A percentile compares a stretch with the other conserved stretches of the same genome.
Evolutionary conservation across 2,888 invertebrate species (phyloP).

Genomic region (Plemyria rubiginata): DNA sequence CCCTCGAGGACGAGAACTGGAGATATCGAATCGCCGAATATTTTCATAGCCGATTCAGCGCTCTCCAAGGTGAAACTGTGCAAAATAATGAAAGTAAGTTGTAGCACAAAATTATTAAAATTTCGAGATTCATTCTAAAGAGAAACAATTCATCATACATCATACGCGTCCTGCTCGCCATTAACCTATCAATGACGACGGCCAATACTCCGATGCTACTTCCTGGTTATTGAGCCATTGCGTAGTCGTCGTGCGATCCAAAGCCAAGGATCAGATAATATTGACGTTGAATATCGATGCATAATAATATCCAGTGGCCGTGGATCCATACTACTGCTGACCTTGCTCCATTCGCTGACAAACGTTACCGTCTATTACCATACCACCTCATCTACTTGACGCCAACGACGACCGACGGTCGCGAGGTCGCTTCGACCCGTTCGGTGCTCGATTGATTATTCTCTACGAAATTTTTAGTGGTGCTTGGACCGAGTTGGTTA

Average conservation of each 20-base stretch:
- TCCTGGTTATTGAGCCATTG: conserved; percentile 24
- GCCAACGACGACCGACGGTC: conserved; percentile 47
- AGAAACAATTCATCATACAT: conserved; percentile 57
- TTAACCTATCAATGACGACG: conserved; percentile 38
- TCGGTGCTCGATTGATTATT: conserved; percentile 65
- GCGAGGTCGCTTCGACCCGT: conserved; percentile 60
- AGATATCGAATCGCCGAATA: conserved; percentile 63
- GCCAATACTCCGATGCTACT: conserved; percentile 21
- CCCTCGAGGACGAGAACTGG: conserved; percentile 55
- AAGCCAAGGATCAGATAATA: conserved; percentile 32
- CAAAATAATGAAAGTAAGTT: too few species aligned
- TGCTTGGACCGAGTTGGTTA: conserved; percentile 31
- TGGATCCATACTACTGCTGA: conserved; percentile 60
- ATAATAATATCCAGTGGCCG: conserved; percentile 58
- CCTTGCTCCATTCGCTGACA: conserved; percentile 64
- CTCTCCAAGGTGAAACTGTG: conserved; percentile 45
- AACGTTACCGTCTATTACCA: conserved; percentile 57
- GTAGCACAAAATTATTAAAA: too few species aligned
- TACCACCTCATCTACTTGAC: conserved; percentile 56
- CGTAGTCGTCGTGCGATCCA: conserved; percentile 16
- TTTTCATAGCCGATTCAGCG: conserved; percentile 47
- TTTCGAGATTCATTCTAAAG: conserved; percentile 49
- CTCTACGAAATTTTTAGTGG: conserved; percentile 41
- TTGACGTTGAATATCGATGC: conserved; percentile 51
- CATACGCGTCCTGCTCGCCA: conserved; percentile 62